Conservation (phyloP, 53 echinoderm and acorn worm species). For the Patiria pectinifera region DNA sequence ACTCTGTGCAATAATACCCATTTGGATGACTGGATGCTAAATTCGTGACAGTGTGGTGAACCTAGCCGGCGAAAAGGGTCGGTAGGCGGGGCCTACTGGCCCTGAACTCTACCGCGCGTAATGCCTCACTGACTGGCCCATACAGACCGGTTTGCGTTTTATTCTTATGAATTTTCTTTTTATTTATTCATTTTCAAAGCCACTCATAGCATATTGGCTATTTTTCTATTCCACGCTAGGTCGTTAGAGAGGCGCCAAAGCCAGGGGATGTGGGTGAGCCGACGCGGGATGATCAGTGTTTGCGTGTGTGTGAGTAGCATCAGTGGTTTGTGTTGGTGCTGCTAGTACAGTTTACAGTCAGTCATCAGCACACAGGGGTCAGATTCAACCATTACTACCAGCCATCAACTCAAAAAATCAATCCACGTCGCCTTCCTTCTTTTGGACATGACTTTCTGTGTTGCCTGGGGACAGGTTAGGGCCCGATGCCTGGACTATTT, state of each 20-base stretch:
- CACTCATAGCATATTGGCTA: constrained; percentile 41
- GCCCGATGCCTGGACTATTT: not conserved
- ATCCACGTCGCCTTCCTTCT: not conserved
- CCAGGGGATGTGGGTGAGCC: not conserved
- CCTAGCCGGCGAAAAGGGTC: constrained; percentile 53
- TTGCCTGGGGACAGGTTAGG: not conserved
- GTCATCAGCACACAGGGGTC: not conserved
- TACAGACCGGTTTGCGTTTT: not conserved
- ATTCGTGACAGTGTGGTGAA: constrained; percentile 44
- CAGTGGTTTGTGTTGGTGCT: not conserved
- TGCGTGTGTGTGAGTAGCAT: constrained; percentile 3
- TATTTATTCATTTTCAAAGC: constrained; percentile 31
- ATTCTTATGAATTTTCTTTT: not conserved
- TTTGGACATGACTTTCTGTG: not conserved
- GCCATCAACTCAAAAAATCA: constrained; percentile 1
- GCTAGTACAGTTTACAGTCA: not conserved
- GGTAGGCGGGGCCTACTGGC: constrained; percentile 65
- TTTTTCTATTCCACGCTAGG: constrained; percentile 42
- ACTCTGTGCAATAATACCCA: not conserved
- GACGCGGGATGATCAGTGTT: not conserved
- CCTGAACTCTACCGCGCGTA: constrained; percentile 53
- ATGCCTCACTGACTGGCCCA: constrained; percentile 47
- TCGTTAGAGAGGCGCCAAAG: constrained; percentile 48
- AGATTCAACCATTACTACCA: not conserved
- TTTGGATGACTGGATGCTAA: not conserved